phyloP scores from a whole-genome alignment of 2,797 vertebrate genomes.

The Onychomys arenicola region DNA sequence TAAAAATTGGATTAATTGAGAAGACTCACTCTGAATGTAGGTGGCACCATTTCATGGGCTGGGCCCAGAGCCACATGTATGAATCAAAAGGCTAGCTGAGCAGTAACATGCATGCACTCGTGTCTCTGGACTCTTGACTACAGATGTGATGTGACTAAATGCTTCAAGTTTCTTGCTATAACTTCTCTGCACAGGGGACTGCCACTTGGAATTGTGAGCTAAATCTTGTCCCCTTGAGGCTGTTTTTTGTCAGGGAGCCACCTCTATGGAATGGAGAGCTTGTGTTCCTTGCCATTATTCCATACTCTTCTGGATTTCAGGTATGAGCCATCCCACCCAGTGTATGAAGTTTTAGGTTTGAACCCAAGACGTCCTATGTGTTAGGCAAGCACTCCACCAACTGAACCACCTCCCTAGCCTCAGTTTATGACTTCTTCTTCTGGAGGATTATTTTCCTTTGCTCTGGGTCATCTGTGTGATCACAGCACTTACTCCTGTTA shows the following conservation, averaged over 20 bases:
- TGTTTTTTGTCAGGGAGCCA: not conserved
- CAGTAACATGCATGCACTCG: too few relatives aligned
- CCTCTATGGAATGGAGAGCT: not conserved
- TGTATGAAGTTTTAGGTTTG: too few relatives aligned
- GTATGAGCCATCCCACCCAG: not conserved
- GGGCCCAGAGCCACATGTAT: not conserved
- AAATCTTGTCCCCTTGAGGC: not conserved
- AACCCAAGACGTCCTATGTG: not conserved
- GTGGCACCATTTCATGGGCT: not conserved
- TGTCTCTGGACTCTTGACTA: not conserved
- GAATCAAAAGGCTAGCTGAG: not conserved
- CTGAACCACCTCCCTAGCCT: not conserved
- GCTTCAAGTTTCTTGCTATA: not conserved
- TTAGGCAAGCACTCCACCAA: not conserved
- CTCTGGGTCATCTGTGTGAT: accelerated
- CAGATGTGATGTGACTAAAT: not conserved
- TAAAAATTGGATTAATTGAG: not conserved
- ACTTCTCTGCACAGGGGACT: not conserved
- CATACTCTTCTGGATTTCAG: not conserved
- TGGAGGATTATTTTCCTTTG: not conserved
- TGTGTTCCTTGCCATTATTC: accelerated
- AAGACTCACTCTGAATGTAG: too few relatives aligned
- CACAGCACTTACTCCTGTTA: not conserved
- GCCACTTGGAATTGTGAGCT: not conserved
- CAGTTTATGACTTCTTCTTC: not conserved